A percentile compares a stretch with the other conserved stretches of the same genome.
phyloP scores from a whole-genome alignment of 1,140 invertebrate species.

The Drosophila auraria region DNA sequence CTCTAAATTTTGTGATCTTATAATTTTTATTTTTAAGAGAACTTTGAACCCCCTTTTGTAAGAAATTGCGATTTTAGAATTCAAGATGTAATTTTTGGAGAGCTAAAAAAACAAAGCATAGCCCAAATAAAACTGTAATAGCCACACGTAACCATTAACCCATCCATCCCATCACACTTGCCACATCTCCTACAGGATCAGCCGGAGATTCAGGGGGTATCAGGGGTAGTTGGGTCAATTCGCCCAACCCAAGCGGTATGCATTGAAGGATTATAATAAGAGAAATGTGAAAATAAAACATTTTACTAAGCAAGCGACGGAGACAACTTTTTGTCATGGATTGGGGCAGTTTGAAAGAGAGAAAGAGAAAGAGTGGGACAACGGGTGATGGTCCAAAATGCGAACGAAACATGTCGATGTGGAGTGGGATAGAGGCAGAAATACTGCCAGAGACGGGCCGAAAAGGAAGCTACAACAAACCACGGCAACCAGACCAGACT shows the following conservation, averaged over 20 bases:
- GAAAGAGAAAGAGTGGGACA: background rate
- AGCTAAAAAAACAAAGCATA: too few relatives aligned
- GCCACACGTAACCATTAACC: slow-evolving; percentile 30
- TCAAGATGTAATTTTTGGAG: too few relatives aligned
- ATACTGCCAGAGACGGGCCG: slow-evolving; percentile 9
- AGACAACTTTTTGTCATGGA: slow-evolving; percentile 62
- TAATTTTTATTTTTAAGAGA: too few relatives aligned
- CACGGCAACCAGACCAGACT: slow-evolving; percentile 31
- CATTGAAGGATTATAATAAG: slow-evolving; percentile 84
- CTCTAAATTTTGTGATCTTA: too few relatives aligned
- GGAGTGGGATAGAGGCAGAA: slow-evolving; percentile 12
- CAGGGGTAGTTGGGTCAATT: slow-evolving; percentile 15
- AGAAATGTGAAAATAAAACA: slow-evolving; percentile 84
- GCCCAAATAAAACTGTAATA: slow-evolving; percentile 16
- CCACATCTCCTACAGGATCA: background rate
- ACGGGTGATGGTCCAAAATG: slow-evolving; percentile 66
- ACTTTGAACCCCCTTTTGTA: too few relatives aligned
- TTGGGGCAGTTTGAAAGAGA: background rate
- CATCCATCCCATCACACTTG: slow-evolving; percentile 9
- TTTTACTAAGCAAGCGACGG: slow-evolving; percentile 74
- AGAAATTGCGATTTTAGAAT: too few relatives aligned
- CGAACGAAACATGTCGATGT: slow-evolving; percentile 72
- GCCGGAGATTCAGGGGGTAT: background rate
- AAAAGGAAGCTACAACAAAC: slow-evolving; percentile 32
- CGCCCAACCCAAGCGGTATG: slow-evolving; percentile 56